These are phyloP conservation scores for Agonopterix heracliana DNA, from an alignment of 2,888 invertebrate species.

Conservation along the genomic window DNA sequence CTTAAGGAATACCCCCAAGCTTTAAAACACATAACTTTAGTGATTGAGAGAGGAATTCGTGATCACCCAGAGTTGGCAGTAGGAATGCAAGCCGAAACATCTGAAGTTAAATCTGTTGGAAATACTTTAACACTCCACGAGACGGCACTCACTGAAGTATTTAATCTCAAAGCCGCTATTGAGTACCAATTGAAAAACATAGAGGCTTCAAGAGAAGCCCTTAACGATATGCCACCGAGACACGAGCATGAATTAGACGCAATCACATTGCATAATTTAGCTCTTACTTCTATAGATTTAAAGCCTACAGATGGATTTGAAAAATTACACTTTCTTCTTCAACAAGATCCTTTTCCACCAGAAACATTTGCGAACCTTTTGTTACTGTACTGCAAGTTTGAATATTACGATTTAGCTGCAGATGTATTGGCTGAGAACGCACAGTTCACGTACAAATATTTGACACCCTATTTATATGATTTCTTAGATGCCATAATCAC, in stretches of 20 bases:
- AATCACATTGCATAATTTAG: slow-evolving; percentile 97
- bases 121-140: slow-evolving; percentile 95
- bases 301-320: slow-evolving; percentile 96
- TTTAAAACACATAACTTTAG: slow-evolving; percentile 92
- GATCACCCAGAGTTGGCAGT: slow-evolving; percentile 98
- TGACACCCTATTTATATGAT: slow-evolving; percentile 95
- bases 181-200: slow-evolving; percentile 89
- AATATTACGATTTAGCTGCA: slow-evolving; percentile 97
- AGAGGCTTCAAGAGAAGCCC: slow-evolving; percentile 90
- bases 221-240: slow-evolving; percentile 93
- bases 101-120: slow-evolving; percentile 95
- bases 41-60: slow-evolving; percentile 96
- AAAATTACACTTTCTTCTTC: slow-evolving; percentile 87
- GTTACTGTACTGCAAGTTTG: slow-evolving; percentile 96
- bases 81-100: slow-evolving; percentile 96
- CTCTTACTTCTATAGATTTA: slow-evolving; percentile 89
- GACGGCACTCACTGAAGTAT: slow-evolving; percentile 97
- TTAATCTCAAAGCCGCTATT: slow-evolving; percentile 98
- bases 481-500: slow-evolving; percentile 98
- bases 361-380: slow-evolving; percentile 98
- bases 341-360: slow-evolving; percentile 97
- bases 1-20: slow-evolving; percentile 95
- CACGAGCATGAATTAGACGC: slow-evolving; percentile 98
- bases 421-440: slow-evolving; percentile 98
- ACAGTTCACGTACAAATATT: slow-evolving; percentile 95